phyloP scores from a whole-genome alignment of 2,113 vertebrate genomes.

The Melanotaenia duboulayi region DNA sequence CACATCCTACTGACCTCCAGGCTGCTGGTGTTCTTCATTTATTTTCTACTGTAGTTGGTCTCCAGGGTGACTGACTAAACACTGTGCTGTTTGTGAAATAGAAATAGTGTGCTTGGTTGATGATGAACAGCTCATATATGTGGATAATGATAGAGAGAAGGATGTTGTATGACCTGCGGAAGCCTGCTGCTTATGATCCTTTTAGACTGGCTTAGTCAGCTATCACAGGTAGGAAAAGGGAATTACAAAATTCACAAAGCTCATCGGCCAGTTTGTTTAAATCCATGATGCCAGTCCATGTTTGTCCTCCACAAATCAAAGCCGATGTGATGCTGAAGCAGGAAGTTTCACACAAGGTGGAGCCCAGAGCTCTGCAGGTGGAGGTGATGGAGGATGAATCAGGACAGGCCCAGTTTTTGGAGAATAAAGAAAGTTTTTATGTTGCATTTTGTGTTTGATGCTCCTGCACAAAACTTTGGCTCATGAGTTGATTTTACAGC shows the following conservation, averaged over 20 bases:
- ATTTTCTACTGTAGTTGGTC: background rate
- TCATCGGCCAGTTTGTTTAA: background rate
- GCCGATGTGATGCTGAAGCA: too few relatives aligned
- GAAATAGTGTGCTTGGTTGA: background rate
- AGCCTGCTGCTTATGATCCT: constrained; percentile 4
- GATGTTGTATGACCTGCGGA: background rate
- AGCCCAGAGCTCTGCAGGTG: too few relatives aligned
- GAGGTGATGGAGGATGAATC: too few relatives aligned
- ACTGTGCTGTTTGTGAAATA: background rate
- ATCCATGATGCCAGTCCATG: background rate
- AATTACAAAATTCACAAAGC: constrained; percentile 1
- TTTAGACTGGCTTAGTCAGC: background rate
- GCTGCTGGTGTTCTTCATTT: background rate
- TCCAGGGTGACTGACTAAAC: background rate
- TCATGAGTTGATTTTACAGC: background rate
- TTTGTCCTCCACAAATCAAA: background rate
- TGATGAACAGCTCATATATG: background rate
- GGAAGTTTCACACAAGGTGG: too few relatives aligned
- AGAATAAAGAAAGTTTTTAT: too few relatives aligned
- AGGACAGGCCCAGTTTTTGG: too few relatives aligned
- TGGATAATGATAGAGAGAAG: background rate
- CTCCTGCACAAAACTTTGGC: too few relatives aligned
- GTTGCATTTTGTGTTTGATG: too few relatives aligned
- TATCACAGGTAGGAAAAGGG: constrained; percentile 22
- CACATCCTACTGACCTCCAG: background rate